These are phyloP conservation scores for Acrobasis consociella DNA, from an alignment of 2,888 invertebrate genomes.

Conservation along the genomic window DNA sequence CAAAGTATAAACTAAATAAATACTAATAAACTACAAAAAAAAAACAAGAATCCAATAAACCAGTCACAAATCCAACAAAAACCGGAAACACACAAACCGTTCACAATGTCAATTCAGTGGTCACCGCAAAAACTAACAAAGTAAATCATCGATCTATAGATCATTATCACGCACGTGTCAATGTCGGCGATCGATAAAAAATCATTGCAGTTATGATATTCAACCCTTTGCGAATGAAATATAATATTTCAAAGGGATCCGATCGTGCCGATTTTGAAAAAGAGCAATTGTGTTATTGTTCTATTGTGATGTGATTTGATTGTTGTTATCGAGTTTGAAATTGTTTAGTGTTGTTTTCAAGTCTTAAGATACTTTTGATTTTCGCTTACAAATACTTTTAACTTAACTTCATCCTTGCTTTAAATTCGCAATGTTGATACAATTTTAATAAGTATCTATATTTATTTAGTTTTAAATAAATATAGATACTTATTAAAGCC, in stretches of 20 bases:
- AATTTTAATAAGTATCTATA: too few species aligned
- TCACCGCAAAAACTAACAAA: slow-evolving; percentile 57
- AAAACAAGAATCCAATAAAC: background rate
- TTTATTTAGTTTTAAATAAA: too few species aligned
- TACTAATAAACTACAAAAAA: background rate
- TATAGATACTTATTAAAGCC: too few species aligned
- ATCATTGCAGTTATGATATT: slow-evolving; percentile 61
- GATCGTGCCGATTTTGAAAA: slow-evolving; percentile 39
- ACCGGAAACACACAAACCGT: background rate
- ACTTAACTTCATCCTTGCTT: too few species aligned
- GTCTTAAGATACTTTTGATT: background rate
- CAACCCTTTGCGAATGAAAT: slow-evolving; percentile 57
- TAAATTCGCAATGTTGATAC: too few species aligned
- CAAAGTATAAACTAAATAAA: too few species aligned
- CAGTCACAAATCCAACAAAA: slow-evolving; percentile 4
- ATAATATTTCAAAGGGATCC: slow-evolving; percentile 71
- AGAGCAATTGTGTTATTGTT: slow-evolving; percentile 54
- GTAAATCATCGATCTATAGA: slow-evolving; percentile 59
- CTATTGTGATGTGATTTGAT: slow-evolving; percentile 34
- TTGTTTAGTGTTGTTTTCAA: slow-evolving; percentile 20
- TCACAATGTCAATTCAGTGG: slow-evolving; percentile 37
- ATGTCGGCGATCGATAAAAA: slow-evolving; percentile 59
- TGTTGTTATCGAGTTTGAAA: slow-evolving; percentile 30
- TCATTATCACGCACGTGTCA: slow-evolving; percentile 65
- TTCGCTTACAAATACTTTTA: background rate